Conservation (phyloP, 2,113 vertebrate species). For the Hucho hucho region DNA sequence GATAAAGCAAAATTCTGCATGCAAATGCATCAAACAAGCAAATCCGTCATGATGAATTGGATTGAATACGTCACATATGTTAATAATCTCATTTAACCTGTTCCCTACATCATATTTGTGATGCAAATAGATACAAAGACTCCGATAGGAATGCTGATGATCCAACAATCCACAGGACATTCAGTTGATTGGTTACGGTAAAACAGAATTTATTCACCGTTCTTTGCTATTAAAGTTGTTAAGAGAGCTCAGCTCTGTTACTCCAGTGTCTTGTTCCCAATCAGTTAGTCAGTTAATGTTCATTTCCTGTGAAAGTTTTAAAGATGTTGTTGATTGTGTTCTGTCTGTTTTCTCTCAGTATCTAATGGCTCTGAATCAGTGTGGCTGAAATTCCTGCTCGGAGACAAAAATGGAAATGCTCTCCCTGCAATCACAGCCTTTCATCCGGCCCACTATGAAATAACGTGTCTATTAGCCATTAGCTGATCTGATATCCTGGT, state of each 20-base stretch:
- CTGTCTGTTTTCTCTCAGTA: conserved; percentile 33
- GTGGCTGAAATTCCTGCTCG: conserved; percentile 33
- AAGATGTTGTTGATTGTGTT: conserved; percentile 57
- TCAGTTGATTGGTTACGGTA: conserved; percentile 45
- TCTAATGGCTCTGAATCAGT: conserved; percentile 62
- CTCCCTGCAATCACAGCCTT: conserved; percentile 68
- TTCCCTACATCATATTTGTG: conserved; percentile 4
- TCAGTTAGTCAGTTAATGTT: conserved; percentile 46
- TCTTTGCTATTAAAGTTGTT: conserved; percentile 19
- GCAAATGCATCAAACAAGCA: no score
- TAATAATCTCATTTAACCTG: not conserved
- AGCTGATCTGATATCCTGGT: conserved; percentile 52
- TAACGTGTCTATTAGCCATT: conserved; percentile 56
- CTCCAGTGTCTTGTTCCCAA: conserved; percentile 46
- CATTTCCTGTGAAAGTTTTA: conserved; percentile 53
- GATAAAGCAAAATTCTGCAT: no score
- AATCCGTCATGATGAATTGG: no score
- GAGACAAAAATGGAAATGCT: conserved; percentile 31
- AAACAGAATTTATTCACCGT: conserved; percentile 37
- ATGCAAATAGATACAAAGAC: conserved; percentile 21
- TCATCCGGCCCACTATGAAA: conserved; percentile 59
- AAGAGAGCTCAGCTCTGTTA: conserved; percentile 60
- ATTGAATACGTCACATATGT: not conserved
- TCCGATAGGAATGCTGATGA: conserved; percentile 27
- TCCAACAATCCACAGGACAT: conserved; percentile 22